Evolutionary conservation across 2,113 vertebrate genomes (phyloP), one percentile per base, ranked within the genome.

Genomic region (Paralichthys olivaceus): DNA sequence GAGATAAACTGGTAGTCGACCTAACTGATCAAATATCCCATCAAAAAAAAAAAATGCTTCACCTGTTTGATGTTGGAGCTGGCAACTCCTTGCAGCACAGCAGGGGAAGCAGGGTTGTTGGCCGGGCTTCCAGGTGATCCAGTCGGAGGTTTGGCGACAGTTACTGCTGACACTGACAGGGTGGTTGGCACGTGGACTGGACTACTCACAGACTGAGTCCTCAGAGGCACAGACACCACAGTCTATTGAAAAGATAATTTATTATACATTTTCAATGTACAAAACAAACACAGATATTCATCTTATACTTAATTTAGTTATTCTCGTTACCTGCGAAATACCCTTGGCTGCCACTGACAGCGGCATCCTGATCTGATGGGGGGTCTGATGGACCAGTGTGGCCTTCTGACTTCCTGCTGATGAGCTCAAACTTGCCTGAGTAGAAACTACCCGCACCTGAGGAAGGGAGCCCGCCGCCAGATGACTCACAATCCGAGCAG

Each of bases 21-120:
- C 0, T 43, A 43, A 43, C 40, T 43, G 17, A 58, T 63, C 25
- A n/a, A 20, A 57, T 7, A 4, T 43, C 32, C 32, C 8, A 8
- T 34, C 32, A 8, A 45, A 45, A 25, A 76, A 25, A 76, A 14
- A 26, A 34, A 51, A 14, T 5, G 34, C 15, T 67, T 37, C 56
- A 98, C 98, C 96, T 99, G 98, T 90, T 99, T 98, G 90, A 99
- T 97, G 88, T 93, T 98, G 34, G 96, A 95, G 62, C 95, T 94
- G 55, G 93, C 82, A 9, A 98, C 90, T 0, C 96, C 97, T 89
- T 99, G 97, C 69, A 98, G 94, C 65, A 98, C 81, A 0, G 96
- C 91, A 1, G 96, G 84, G 1, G 97, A 89, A 12, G 94, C 82
- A 1, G 94, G 91, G 77, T 88, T 95, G 3, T 94, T 84, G 0